Conservation (phyloP, 2,113 vertebrate species). For the Gymnobelideus leadbeateri region DNA sequence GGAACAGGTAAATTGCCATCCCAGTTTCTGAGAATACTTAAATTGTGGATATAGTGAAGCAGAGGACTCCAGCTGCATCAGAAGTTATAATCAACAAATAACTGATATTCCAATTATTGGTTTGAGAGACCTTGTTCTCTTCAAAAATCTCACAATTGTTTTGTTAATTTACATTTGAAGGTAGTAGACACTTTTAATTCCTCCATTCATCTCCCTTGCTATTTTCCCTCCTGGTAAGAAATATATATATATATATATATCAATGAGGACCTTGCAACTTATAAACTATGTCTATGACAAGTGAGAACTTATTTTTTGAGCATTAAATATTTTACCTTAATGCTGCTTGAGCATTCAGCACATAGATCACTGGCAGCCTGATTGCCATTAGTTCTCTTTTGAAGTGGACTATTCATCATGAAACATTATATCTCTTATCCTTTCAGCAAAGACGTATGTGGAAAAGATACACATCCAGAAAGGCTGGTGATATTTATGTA, state of each 20-base stretch:
- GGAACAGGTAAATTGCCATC: slow-evolving; percentile 26
- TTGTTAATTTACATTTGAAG: background rate
- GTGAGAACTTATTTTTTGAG: slow-evolving; percentile 16
- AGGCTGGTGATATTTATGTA: background rate
- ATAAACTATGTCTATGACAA: slow-evolving; percentile 37
- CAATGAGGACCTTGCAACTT: slow-evolving; percentile 23
- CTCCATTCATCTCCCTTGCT: background rate
- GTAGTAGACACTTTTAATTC: background rate
- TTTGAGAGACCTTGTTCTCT: slow-evolving; percentile 17
- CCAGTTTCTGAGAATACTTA: background rate
- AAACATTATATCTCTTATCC: slow-evolving; percentile 17
- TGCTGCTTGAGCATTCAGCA: slow-evolving; percentile 48
- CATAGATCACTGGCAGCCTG: background rate
- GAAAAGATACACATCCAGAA: slow-evolving; percentile 28
- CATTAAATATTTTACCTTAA: slow-evolving; percentile 58
- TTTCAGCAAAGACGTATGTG: background rate
- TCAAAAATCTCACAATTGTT: slow-evolving; percentile 1
- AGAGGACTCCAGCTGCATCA: slow-evolving; percentile 30
- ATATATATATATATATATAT: slow-evolving; percentile 52
- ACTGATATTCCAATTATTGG: background rate
- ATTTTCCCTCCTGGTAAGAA: slow-evolving; percentile 35
- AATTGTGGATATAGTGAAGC: background rate
- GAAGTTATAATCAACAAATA: slow-evolving; percentile 25
- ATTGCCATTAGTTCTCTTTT: slow-evolving; percentile 25
- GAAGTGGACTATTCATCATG: slow-evolving; percentile 18